Conservation (phyloP, 1,140 invertebrate species). For the Calliopsis andreniformis region DNA sequence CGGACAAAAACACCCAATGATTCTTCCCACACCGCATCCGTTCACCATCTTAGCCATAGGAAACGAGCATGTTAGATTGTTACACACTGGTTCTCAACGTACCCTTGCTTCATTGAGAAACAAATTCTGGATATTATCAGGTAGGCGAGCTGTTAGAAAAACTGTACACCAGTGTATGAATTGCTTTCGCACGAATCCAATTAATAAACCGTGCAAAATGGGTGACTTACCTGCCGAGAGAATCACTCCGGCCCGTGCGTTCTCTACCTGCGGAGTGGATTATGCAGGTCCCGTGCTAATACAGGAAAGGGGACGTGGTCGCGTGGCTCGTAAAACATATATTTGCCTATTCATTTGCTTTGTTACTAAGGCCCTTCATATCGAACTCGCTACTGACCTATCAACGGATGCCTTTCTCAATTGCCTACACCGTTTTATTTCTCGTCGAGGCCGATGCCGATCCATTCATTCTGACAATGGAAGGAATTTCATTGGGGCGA, state of each 20-base stretch:
- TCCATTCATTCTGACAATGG: neutral
- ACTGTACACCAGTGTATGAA: neutral
- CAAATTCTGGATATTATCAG: neutral
- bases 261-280: neutral
- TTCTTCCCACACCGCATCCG: neutral
- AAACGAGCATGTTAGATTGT: neutral
- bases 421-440: neutral
- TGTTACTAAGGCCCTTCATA: neutral
- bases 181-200: neutral
- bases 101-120: neutral
- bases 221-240: neutral
- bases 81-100: neutral
- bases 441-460: neutral
- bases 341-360: neutral
- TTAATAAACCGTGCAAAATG: neutral
- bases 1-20: neutral
- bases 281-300: neutral
- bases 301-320: neutral
- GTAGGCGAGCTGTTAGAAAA: neutral
- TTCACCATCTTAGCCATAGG: neutral
- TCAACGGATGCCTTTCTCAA: neutral
- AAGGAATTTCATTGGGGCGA: neutral
- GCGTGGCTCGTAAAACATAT: neutral
- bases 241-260: neutral
- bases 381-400: neutral